Evolutionary conservation across 1,140 invertebrate genomes (phyloP).

Genomic region (Drosophila nigrodunni): DNA sequence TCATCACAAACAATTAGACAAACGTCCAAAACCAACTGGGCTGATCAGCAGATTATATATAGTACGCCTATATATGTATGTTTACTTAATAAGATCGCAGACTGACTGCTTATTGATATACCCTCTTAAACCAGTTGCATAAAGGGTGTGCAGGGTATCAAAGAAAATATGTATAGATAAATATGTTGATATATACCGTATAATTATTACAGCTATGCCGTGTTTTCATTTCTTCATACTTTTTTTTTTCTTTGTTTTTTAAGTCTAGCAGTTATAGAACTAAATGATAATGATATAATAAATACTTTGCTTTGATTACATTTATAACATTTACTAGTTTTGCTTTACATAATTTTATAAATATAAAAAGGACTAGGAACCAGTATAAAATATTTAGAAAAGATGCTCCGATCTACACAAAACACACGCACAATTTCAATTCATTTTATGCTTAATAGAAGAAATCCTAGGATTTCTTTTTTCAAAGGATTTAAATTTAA

Average conservation of each 20-base stretch:
- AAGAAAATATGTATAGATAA: constrained; percentile 47
- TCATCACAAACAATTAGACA: not conserved
- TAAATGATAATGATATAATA: constrained; percentile 67
- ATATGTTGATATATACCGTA: constrained; percentile 38
- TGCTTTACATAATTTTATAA: constrained; percentile 55
- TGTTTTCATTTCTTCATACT: constrained; percentile 8
- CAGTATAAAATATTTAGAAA: constrained; percentile 69
- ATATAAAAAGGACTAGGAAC: constrained; percentile 78
- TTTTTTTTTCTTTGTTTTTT: not conserved
- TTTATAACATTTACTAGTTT: constrained; percentile 61
- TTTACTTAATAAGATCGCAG: not conserved
- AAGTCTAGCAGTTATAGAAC: constrained; percentile 49
- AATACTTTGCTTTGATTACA: constrained; percentile 69
- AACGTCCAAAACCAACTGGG: not conserved
- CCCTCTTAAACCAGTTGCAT: constrained; percentile 3
- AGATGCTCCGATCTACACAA: constrained; percentile 34
- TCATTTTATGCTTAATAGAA: constrained; percentile 7
- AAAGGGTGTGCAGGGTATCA: constrained; percentile 18
- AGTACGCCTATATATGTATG: not conserved
- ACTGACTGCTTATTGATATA: constrained; percentile 19
- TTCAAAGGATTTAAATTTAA: constrained; percentile 3
- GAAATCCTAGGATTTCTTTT: not conserved
- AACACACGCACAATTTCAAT: constrained; percentile 2
- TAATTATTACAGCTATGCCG: constrained; percentile 40
- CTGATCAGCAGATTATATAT: constrained; percentile 3